These are phyloP conservation scores for Gymnocephalus cernua DNA, from an alignment of 2,113 vertebrate genomes.

Conservation along the genomic window DNA sequence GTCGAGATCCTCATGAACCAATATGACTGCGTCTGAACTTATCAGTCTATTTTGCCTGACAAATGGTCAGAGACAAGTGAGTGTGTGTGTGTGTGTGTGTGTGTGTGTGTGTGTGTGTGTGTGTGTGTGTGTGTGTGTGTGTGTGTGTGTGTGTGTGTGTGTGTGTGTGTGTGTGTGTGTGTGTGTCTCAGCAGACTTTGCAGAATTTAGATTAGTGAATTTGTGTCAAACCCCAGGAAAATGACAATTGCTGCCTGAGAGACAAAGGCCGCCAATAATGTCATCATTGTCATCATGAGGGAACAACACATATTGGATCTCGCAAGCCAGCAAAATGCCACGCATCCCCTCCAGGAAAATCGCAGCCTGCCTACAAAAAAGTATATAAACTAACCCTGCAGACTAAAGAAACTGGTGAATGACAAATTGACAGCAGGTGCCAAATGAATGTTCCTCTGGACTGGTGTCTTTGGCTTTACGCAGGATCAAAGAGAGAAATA, in stretches of 20 bases:
- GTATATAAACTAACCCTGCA: background rate
- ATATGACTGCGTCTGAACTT: slow-evolving; percentile 25
- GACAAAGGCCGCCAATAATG: slow-evolving; percentile 17
- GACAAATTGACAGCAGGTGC: background rate
- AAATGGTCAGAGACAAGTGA: no score
- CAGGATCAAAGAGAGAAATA: slow-evolving; percentile 19
- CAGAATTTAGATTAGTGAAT: no score
- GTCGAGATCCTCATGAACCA: slow-evolving; percentile 19
- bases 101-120: no score
- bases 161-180: no score
- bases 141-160: background rate
- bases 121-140: no score
- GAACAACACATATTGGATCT: background rate
- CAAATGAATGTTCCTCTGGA: background rate
- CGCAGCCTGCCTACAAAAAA: background rate
- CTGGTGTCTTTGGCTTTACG: background rate
- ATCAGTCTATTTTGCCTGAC: slow-evolving; percentile 30
- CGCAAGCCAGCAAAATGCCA: background rate
- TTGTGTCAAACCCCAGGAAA: background rate
- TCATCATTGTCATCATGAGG: slow-evolving; percentile 8
- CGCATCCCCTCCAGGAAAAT: no score
- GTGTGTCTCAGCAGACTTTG: no score
- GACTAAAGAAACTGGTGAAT: background rate
- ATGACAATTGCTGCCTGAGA: slow-evolving; percentile 1
- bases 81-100: no score